These are phyloP conservation scores for Centropyge bicolor DNA, from an alignment of 2,797 vertebrate genomes.

Conservation along the genomic window DNA sequence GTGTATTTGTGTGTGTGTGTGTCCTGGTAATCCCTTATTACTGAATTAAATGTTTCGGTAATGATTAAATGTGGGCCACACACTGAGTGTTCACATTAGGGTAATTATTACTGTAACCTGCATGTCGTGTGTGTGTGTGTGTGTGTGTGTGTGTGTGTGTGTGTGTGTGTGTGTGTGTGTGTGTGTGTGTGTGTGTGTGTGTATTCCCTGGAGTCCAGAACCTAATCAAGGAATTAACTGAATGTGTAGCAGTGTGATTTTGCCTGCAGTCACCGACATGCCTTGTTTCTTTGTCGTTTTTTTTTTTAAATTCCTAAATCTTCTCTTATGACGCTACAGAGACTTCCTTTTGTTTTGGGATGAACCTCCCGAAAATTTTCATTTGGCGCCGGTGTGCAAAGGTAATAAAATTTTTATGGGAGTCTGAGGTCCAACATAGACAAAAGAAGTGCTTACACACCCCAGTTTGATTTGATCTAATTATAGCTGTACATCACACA, in stretches of 20 bases:
- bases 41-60: constrained; percentile 74
- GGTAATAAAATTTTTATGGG: constrained; percentile 76
- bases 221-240: constrained; percentile 75
- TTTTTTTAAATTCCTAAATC: constrained; percentile 4
- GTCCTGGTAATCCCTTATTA: constrained; percentile 49
- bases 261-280: constrained; percentile 11
- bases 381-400: constrained; percentile 60
- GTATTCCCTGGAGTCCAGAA: constrained; percentile 55
- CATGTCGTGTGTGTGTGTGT: constrained; percentile 12
- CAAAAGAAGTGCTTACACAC: constrained; percentile 71
- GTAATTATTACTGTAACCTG: constrained; percentile 71
- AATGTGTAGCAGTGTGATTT: constrained; percentile 39
- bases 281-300: constrained; percentile 35
- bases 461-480: constrained; percentile 71
- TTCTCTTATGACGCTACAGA: constrained; percentile 25
- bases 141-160: constrained; percentile 32
- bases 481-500: constrained; percentile 66
- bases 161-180: constrained; percentile 25
- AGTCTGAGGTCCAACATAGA: constrained; percentile 75
- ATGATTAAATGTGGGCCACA: constrained; percentile 73
- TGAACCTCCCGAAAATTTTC: constrained; percentile 23
- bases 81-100: constrained; percentile 65
- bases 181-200: constrained; percentile 22
- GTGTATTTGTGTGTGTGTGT: constrained; percentile 11
- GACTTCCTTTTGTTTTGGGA: constrained; percentile 48